Evolutionary conservation across 2,113 vertebrate species (phyloP).

Genomic region (Sceloporus tristichus): DNA sequence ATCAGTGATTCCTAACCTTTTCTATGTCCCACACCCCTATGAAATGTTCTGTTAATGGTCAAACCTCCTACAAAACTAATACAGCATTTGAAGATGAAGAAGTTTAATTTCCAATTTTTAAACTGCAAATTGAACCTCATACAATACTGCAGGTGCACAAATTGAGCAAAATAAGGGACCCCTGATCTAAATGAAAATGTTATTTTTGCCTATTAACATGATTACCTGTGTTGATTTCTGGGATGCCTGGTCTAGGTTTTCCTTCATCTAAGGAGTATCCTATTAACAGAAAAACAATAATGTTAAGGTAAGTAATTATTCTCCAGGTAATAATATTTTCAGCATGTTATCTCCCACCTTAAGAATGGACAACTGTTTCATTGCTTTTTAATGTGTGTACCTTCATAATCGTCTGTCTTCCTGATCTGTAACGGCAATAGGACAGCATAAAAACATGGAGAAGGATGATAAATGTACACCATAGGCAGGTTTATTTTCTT

Average conservation of each 20-base stretch:
- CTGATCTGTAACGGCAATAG: slow-evolving; percentile 22
- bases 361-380: background rate
- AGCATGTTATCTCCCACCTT: background rate
- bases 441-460: background rate
- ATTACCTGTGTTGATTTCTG: slow-evolving; percentile 41
- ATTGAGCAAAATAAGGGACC: too few relatives aligned
- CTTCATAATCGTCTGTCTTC: slow-evolving; percentile 11
- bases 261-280: background rate
- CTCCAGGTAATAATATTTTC: background rate
- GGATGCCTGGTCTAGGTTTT: slow-evolving; percentile 15
- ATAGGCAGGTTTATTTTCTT: too few relatives aligned
- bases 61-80: too few relatives aligned
- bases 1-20: too few relatives aligned
- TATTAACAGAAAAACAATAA: background rate
- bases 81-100: too few relatives aligned
- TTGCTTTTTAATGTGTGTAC: background rate
- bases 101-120: too few relatives aligned
- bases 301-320: background rate
- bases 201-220: background rate
- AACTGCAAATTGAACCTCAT: too few relatives aligned
- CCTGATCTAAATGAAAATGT: background rate
- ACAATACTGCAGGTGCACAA: too few relatives aligned
- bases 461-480: background rate
- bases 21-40: too few relatives aligned
- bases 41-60: too few relatives aligned